These are phyloP conservation scores for Clunio marinus DNA, from an alignment of 2,888 invertebrate genomes.

Conservation along the genomic window DNA sequence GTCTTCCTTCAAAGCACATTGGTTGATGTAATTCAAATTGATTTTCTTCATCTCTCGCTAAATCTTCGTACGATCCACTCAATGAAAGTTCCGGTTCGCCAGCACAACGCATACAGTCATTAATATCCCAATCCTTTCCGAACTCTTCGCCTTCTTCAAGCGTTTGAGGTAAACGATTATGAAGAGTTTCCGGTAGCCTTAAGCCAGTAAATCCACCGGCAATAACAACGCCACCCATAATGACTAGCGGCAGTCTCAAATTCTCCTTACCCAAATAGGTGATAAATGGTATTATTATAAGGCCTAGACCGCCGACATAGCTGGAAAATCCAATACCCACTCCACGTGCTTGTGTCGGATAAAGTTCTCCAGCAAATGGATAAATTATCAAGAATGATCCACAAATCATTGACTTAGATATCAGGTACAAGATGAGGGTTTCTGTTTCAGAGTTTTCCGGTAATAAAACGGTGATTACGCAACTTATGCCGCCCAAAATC, in stretches of 20 bases:
- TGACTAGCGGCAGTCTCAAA: slow-evolving; percentile 74
- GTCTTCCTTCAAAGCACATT: slow-evolving; percentile 15
- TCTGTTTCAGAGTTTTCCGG: slow-evolving; percentile 71
- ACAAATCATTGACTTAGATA: slow-evolving; percentile 84
- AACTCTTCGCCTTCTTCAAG: slow-evolving; percentile 84
- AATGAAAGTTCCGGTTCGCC: slow-evolving; percentile 56
- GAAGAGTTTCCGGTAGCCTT: slow-evolving; percentile 78
- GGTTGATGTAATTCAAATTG: slow-evolving; percentile 49
- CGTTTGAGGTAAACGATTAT: slow-evolving; percentile 77
- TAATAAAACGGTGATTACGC: slow-evolving; percentile 77
- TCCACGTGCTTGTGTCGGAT: slow-evolving; percentile 84
- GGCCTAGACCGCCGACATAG: slow-evolving; percentile 82
- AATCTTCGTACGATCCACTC: slow-evolving; percentile 67
- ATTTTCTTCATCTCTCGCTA: slow-evolving; percentile 54
- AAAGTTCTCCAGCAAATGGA: slow-evolving; percentile 87
- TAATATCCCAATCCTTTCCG: slow-evolving; percentile 73
- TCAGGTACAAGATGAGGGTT: slow-evolving; percentile 69
- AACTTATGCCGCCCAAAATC: slow-evolving; percentile 69
- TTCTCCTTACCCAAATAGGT: slow-evolving; percentile 85
- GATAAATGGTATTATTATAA: slow-evolving; percentile 85
- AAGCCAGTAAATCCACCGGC: slow-evolving; percentile 76
- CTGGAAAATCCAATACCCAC: slow-evolving; percentile 87
- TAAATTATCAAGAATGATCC: slow-evolving; percentile 89
- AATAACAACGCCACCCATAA: slow-evolving; percentile 78
- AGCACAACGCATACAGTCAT: slow-evolving; percentile 71